These are phyloP conservation scores for Ictidomys tridecemlineatus DNA, from an alignment of 2,113 vertebrate species.

Conservation along the genomic window DNA sequence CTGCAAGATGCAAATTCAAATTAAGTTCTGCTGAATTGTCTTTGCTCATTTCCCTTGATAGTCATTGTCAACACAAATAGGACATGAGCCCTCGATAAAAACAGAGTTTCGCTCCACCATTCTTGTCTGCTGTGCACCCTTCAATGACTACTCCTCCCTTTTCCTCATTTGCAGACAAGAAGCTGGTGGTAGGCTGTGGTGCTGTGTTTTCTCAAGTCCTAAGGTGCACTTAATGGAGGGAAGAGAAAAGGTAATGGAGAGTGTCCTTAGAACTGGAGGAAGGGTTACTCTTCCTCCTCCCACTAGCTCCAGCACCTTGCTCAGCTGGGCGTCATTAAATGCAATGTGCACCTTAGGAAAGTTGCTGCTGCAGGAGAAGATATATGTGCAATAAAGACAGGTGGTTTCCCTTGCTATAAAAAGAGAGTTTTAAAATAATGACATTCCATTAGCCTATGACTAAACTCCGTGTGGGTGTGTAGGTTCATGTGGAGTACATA, in stretches of 20 bases:
- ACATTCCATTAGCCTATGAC: not conserved
- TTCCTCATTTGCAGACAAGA: not conserved
- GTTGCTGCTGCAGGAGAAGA: not conserved
- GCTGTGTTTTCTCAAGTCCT: conserved; percentile 27
- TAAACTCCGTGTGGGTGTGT: not conserved
- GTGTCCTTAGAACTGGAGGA: not conserved
- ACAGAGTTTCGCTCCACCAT: not conserved
- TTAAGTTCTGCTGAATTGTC: not conserved
- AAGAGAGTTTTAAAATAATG: not conserved
- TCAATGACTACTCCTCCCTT: not conserved
- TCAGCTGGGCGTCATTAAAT: not conserved
- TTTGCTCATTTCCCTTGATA: not conserved
- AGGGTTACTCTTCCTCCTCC: not conserved
- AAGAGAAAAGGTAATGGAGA: conserved; percentile 32
- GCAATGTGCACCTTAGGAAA: not conserved
- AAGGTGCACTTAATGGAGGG: not conserved
- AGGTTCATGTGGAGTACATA: not conserved
- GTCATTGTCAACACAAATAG: not conserved
- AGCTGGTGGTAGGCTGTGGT: not conserved
- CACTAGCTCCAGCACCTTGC: not conserved
- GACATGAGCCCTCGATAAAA: not conserved
- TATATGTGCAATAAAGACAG: not conserved
- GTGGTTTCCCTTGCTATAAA: not conserved
- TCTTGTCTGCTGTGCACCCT: not conserved
- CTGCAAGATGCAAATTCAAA: not conserved